phyloP scores from a whole-genome alignment of 2,113 vertebrate genomes.

The Piliocolobus tephrosceles region DNA sequence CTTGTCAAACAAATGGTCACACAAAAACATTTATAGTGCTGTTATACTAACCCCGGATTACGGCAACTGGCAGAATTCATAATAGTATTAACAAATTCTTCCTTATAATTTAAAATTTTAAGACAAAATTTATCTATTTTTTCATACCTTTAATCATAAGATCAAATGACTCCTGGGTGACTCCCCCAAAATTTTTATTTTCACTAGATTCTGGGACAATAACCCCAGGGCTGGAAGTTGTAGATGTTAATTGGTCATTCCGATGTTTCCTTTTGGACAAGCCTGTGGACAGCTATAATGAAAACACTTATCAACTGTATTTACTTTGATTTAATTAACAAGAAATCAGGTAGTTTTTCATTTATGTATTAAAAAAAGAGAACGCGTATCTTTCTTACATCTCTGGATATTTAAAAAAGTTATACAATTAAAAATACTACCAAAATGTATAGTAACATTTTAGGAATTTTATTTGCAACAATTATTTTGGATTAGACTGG shows the following conservation, averaged over 20 bases:
- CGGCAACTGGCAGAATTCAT: not conserved
- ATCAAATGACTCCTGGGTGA: constrained; percentile 87
- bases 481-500: not conserved
- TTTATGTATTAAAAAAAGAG: not conserved
- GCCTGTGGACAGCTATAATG: constrained; percentile 80
- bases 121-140: not conserved
- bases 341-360: not conserved
- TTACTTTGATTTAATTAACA: not conserved
- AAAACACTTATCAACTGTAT: not conserved
- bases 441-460: not conserved
- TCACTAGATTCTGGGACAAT: constrained; percentile 85
- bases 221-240: constrained; percentile 86
- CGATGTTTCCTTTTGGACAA: constrained; percentile 90
- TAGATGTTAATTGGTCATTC: constrained; percentile 85
- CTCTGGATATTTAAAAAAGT: not conserved
- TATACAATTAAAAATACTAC: not conserved
- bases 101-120: not conserved
- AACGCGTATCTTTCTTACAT: not conserved
- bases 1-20: not conserved
- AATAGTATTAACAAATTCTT: not conserved
- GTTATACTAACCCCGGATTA: not conserved
- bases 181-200: constrained; percentile 78
- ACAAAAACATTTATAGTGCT: not conserved
- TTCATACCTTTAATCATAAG: constrained; percentile 92
- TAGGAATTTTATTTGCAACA: constrained; percentile 31